Evolutionary conservation across 2,888 invertebrate species (phyloP).

Genomic region (Philopedon plagiatum): DNA sequence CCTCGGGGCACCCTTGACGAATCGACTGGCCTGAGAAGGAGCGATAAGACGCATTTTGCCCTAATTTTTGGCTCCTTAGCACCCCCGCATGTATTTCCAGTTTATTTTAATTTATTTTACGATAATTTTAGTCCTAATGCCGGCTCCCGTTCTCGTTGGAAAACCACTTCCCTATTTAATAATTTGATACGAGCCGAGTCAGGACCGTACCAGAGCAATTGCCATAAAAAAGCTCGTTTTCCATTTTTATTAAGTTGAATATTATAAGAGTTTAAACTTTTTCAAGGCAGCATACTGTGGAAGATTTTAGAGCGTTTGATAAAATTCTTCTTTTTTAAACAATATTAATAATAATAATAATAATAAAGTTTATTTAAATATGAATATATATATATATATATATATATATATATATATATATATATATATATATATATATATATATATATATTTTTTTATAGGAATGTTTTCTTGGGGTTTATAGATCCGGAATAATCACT

Average conservation of each 20-base stretch:
- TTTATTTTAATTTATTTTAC: conserved; percentile 38
- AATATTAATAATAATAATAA: too few relatives aligned
- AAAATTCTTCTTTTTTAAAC: not conserved
- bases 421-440: too few relatives aligned
- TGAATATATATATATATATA: too few relatives aligned
- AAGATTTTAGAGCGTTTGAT: not conserved
- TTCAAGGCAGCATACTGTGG: not conserved
- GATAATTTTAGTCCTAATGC: conserved; percentile 34
- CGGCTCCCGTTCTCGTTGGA: not conserved
- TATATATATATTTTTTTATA: too few relatives aligned
- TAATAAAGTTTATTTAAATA: too few relatives aligned
- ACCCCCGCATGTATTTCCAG: conserved; percentile 23
- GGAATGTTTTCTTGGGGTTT: too few relatives aligned
- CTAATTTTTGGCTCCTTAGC: conserved; percentile 4
- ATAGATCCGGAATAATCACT: too few relatives aligned
- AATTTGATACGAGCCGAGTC: conserved; percentile 13
- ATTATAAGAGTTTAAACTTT: not conserved
- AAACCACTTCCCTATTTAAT: conserved; percentile 20
- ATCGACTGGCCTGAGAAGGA: conserved; percentile 27
- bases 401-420: too few relatives aligned
- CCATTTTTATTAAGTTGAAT: not conserved
- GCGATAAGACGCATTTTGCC: conserved; percentile 22
- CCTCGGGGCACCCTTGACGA: conserved; percentile 20
- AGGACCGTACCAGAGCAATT: conserved; percentile 5
- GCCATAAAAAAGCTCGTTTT: not conserved